phyloP scores from a whole-genome alignment of 2,113 vertebrate genomes.

The Rhodinocichla rosea region DNA sequence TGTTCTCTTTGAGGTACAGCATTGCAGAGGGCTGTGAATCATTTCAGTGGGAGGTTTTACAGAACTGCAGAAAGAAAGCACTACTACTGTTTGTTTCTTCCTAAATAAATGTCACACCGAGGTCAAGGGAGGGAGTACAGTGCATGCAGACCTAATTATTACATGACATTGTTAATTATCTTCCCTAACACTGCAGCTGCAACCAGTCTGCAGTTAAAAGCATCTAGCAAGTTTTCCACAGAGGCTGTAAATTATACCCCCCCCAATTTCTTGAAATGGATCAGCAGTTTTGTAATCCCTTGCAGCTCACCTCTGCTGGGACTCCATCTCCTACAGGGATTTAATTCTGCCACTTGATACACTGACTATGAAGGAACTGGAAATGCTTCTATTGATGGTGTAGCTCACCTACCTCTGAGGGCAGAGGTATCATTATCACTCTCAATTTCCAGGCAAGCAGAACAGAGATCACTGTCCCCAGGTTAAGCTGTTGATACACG shows the following conservation, averaged over 20 bases:
- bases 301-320: neutral
- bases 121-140: neutral
- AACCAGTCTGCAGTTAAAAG: neutral
- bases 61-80: neutral
- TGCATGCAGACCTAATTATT: neutral
- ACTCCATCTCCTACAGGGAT: neutral
- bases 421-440: neutral
- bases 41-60: neutral
- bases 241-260: neutral
- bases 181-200: neutral
- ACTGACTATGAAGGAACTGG: neutral
- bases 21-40: neutral
- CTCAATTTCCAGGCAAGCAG: neutral
- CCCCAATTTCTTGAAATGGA: neutral
- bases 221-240: neutral
- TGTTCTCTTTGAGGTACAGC: neutral
- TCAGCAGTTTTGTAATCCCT: neutral
- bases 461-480: neutral
- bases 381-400: neutral
- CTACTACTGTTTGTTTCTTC: neutral
- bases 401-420: neutral
- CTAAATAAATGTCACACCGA: neutral
- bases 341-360: neutral
- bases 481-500: neutral
- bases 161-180: neutral